Evolutionary conservation across 2,797 vertebrate species (phyloP).

Genomic region (Girardinus metallicus): DNA sequence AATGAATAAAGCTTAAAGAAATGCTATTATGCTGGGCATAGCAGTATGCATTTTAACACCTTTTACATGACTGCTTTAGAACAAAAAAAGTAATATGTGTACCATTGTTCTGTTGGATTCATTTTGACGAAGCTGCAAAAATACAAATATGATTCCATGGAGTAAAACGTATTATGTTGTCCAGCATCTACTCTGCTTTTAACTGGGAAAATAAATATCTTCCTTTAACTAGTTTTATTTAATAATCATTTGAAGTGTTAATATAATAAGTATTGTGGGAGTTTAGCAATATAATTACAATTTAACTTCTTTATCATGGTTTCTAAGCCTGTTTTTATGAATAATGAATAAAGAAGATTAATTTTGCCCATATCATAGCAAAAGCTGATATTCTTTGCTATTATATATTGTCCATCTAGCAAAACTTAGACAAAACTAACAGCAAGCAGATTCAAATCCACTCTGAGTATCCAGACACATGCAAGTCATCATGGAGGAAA

Average conservation of each 20-base stretch:
- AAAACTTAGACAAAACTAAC: conserved; percentile 25
- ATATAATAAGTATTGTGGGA: not conserved
- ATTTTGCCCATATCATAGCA: not conserved
- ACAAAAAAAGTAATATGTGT: not conserved
- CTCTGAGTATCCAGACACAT: conserved; percentile 46
- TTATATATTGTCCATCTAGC: conserved; percentile 13
- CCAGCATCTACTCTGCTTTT: conserved; percentile 1
- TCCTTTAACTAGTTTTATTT: not conserved
- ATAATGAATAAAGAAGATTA: not conserved
- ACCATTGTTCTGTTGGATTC: not conserved
- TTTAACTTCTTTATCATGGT: not conserved
- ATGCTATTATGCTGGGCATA: not conserved
- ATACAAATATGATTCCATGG: not conserved
- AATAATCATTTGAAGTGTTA: not conserved
- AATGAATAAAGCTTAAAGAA: conserved; percentile 29
- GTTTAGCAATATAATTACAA: not conserved
- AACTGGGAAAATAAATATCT: not conserved
- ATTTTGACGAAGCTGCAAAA: conserved; percentile 10
- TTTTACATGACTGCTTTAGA: conserved; percentile 10
- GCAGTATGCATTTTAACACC: not conserved
- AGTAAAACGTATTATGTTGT: conserved; percentile 1
- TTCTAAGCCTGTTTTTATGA: not conserved
- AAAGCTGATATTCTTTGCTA: conserved; percentile 29
- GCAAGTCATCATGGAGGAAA: conserved; percentile 61
- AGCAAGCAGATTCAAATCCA: conserved; percentile 30